phyloP scores from a whole-genome alignment of 2,113 vertebrate genomes.

The Sinocyclocheilus anophthalmus region DNA sequence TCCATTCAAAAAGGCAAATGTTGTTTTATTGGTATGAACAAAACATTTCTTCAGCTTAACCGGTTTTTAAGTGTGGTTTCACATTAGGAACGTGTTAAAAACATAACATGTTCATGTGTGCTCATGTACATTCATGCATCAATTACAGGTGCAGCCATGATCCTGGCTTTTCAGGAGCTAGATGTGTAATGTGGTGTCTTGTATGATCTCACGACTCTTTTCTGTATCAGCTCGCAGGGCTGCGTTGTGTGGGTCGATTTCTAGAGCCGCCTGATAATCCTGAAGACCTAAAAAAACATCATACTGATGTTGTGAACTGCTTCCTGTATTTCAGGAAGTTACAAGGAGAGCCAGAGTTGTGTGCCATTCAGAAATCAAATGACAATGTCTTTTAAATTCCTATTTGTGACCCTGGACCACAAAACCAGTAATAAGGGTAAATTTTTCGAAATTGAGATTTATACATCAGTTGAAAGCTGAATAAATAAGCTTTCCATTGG shows the following conservation, averaged over 20 bases:
- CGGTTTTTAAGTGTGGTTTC: neutral
- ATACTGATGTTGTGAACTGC: neutral
- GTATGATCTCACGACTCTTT: conserved; percentile 82
- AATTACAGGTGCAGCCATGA: neutral
- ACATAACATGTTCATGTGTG: neutral
- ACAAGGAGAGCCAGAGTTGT: neutral
- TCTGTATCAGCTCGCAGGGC: conserved; percentile 81
- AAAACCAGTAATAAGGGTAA: no score
- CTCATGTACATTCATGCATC: neutral
- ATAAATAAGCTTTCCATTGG: no score
- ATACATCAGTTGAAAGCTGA: no score
- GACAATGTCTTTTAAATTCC: neutral
- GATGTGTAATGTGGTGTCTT: conserved; percentile 66
- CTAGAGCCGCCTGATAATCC: conserved; percentile 91
- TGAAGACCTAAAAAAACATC: conserved; percentile 80
- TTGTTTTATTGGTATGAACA: neutral
- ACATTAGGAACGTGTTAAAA: neutral
- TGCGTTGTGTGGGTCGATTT: conserved; percentile 81
- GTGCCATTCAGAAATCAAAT: neutral
- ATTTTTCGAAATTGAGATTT: no score
- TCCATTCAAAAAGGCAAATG: no score
- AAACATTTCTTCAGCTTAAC: neutral
- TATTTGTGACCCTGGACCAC: neutral
- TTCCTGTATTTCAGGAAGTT: neutral
- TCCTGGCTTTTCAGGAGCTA: conserved; percentile 39